Conservation (phyloP, 2,113 vertebrate genomes). For the Xerus inauris region DNA sequence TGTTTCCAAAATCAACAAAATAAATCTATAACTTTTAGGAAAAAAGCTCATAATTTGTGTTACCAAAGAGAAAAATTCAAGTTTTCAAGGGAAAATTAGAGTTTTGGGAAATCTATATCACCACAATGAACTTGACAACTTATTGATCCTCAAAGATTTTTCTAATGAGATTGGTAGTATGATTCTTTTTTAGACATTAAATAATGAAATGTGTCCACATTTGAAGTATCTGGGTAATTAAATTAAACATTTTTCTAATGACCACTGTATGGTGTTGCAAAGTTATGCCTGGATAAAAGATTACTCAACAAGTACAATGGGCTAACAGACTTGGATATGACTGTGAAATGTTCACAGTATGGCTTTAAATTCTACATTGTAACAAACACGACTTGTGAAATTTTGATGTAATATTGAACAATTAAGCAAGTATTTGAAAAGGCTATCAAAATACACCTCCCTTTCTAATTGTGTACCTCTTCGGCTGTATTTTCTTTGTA, state of each 20-base stretch:
- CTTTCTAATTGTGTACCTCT: background rate
- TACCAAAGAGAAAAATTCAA: slow-evolving; percentile 48
- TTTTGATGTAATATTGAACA: background rate
- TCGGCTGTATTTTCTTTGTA: background rate
- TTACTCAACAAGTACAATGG: background rate
- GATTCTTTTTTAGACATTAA: background rate
- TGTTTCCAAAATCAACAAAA: slow-evolving; percentile 40
- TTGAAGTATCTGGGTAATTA: background rate
- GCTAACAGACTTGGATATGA: background rate
- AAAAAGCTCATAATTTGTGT: slow-evolving; percentile 23
- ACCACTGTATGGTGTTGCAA: background rate
- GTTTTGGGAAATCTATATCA: background rate
- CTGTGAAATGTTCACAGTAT: background rate
- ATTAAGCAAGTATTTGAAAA: background rate
- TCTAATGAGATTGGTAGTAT: background rate
- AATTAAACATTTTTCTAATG: background rate
- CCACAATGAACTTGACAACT: background rate
- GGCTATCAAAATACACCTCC: background rate
- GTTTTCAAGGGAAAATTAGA: background rate
- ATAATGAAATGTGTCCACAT: slow-evolving; percentile 5
- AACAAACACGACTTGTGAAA: background rate
- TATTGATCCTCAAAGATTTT: background rate
- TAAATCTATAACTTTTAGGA: background rate
- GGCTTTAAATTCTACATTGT: background rate
- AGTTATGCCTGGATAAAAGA: background rate